A percentile compares a stretch with the other conserved stretches of the same genome.
Evolutionary conservation across 2,797 vertebrate species (phyloP).

Genomic region (Salarias fasciatus): DNA sequence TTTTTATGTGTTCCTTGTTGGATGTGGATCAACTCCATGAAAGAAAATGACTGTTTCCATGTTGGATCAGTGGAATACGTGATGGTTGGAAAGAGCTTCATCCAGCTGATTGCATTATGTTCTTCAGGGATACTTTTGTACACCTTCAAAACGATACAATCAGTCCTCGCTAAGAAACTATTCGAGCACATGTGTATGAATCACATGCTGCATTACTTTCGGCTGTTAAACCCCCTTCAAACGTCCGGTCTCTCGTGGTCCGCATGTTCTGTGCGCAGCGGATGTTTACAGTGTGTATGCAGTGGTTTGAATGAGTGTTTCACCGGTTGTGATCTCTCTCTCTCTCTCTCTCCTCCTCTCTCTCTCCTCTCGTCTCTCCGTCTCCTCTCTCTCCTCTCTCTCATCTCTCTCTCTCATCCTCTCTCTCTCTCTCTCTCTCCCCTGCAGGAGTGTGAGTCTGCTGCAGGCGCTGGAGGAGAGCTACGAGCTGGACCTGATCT

Average conservation of each 20-base stretch:
- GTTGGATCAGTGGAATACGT: too few relatives aligned
- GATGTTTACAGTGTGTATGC: too few relatives aligned
- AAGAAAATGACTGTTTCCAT: neutral
- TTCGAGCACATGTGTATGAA: slow-evolving; percentile 1
- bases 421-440: neutral
- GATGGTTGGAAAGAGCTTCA: too few relatives aligned
- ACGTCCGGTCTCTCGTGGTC: neutral
- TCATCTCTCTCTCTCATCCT: neutral
- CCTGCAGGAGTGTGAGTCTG: slow-evolving; percentile 87
- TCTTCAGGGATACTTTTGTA: too few relatives aligned
- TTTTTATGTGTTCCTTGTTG: neutral
- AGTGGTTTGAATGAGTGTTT: too few relatives aligned
- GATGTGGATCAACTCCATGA: neutral
- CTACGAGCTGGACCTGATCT: slow-evolving; percentile 95
- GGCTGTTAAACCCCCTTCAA: slow-evolving; percentile 8
- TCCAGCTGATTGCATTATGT: too few relatives aligned
- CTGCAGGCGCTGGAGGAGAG: slow-evolving; percentile 89
- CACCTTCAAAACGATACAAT: too few relatives aligned
- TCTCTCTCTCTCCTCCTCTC: neutral
- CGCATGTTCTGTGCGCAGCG: too few relatives aligned
- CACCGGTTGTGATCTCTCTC: too few relatives aligned
- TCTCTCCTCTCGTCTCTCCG: too few relatives aligned
- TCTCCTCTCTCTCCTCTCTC: neutral
- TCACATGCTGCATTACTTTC: slow-evolving; percentile 26
- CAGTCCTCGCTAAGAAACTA: too few relatives aligned